phyloP scores from a whole-genome alignment of 2,888 invertebrate genomes.

The Aelia acuminata region DNA sequence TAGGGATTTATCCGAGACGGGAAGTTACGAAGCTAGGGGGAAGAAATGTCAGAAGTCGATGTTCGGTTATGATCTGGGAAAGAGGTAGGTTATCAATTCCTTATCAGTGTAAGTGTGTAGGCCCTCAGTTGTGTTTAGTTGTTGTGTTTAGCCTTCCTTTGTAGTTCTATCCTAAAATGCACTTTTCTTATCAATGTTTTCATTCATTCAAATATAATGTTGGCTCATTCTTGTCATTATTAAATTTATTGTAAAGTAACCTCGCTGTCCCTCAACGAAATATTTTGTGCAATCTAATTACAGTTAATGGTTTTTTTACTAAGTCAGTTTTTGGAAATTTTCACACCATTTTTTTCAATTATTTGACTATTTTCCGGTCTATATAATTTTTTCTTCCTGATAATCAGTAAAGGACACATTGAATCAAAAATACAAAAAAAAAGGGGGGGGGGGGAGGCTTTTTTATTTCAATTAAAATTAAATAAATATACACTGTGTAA shows the following conservation, averaged over 20 bases:
- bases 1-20: slow-evolving; percentile 19
- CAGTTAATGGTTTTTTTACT: too few species aligned
- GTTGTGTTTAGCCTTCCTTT: slow-evolving; percentile 4
- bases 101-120: slow-evolving; percentile 27
- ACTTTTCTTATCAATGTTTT: slow-evolving; percentile 20
- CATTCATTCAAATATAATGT: not conserved
- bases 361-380: not conserved
- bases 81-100: slow-evolving; percentile 27
- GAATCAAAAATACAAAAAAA: not conserved
- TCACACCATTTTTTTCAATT: not conserved
- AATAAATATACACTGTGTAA: not conserved
- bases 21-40: slow-evolving; percentile 46
- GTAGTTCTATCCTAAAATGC: slow-evolving; percentile 43
- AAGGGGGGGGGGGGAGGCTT: too few species aligned
- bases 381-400: not conserved
- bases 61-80: slow-evolving; percentile 43
- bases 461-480: not conserved
- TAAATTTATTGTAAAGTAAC: not conserved
- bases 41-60: slow-evolving; percentile 45
- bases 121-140: slow-evolving; percentile 1
- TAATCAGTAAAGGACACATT: not conserved
- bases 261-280: not conserved
- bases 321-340: too few species aligned
- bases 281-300: not conserved
- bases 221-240: not conserved